phyloP scores from a whole-genome alignment of 2,888 invertebrate species.

The Meta bourneti region DNA sequence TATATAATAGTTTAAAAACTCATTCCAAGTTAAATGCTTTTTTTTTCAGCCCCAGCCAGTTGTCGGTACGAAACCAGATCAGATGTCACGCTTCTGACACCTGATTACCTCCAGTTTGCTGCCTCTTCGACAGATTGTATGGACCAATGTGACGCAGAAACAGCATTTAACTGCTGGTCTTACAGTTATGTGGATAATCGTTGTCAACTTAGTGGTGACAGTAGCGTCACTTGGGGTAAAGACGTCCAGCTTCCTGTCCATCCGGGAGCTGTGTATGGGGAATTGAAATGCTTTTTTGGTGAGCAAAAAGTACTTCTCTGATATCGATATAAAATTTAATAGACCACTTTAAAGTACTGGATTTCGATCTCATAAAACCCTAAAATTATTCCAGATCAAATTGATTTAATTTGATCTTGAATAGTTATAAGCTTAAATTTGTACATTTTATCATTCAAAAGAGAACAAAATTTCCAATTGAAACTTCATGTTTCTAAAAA shows the following conservation, averaged over 20 bases:
- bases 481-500: no score
- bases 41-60: slow-evolving; percentile 80
- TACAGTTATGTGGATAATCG: slow-evolving; percentile 81
- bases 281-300: slow-evolving; percentile 81
- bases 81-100: slow-evolving; percentile 81
- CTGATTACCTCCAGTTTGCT: slow-evolving; percentile 82
- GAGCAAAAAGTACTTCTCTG: slow-evolving; percentile 77
- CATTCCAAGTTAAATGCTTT: no score
- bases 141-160: slow-evolving; percentile 81
- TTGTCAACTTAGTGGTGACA: slow-evolving; percentile 82
- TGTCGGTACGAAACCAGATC: slow-evolving; percentile 81
- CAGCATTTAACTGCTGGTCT: slow-evolving; percentile 81
- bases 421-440: neutral
- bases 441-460: neutral
- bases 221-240: slow-evolving; percentile 80
- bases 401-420: no score
- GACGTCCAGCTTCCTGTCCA: slow-evolving; percentile 78
- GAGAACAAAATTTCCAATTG: neutral
- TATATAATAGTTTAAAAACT: no score
- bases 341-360: neutral
- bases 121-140: slow-evolving; percentile 81
- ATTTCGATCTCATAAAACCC: no score
- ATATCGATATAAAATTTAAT: neutral
- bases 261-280: slow-evolving; percentile 79
- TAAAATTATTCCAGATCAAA: neutral